Percentiles rank a stretch among this genome's conserved stretches.
These are phyloP conservation scores for Chiloscyllium punctatum DNA, from an alignment of 2,797 vertebrate genomes.

Conservation along the genomic window DNA sequence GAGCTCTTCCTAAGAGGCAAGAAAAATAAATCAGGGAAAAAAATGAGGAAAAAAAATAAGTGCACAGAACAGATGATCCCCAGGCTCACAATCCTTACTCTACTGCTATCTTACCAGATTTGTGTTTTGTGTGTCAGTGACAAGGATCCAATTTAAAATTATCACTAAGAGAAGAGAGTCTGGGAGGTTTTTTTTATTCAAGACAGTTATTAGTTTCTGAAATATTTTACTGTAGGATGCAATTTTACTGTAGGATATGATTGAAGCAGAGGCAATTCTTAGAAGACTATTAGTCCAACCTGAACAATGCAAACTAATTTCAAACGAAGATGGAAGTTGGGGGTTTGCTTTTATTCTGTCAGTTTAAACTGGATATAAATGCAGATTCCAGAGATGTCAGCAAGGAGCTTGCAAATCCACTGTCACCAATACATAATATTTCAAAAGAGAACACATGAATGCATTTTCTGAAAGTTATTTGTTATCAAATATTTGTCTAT, in stretches of 20 bases:
- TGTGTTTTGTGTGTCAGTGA: background rate
- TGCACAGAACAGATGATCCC: too few relatives aligned
- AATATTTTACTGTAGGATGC: background rate
- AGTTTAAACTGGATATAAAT: background rate
- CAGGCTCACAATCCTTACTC: too few relatives aligned
- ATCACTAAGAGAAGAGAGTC: background rate
- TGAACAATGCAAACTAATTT: background rate
- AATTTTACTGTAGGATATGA: background rate
- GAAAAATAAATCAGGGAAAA: too few relatives aligned
- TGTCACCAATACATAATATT: background rate
- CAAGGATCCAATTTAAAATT: background rate
- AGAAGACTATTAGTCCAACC: background rate
- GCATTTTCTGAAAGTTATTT: background rate
- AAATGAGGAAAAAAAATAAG: too few relatives aligned
- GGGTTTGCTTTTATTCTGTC: background rate
- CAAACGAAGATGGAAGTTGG: background rate
- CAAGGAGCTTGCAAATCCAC: background rate
- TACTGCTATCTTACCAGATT: too few relatives aligned
- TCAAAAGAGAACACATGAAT: background rate
- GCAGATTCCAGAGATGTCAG: background rate
- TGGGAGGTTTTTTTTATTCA: background rate
- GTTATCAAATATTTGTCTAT: background rate
- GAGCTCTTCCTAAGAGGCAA: too few relatives aligned
- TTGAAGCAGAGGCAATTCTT: background rate
- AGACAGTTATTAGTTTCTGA: background rate